Evolutionary conservation across 2,797 vertebrate species (phyloP), one percentile per base, ranked within the genome.

Genomic region (Avahi laniger): DNA sequence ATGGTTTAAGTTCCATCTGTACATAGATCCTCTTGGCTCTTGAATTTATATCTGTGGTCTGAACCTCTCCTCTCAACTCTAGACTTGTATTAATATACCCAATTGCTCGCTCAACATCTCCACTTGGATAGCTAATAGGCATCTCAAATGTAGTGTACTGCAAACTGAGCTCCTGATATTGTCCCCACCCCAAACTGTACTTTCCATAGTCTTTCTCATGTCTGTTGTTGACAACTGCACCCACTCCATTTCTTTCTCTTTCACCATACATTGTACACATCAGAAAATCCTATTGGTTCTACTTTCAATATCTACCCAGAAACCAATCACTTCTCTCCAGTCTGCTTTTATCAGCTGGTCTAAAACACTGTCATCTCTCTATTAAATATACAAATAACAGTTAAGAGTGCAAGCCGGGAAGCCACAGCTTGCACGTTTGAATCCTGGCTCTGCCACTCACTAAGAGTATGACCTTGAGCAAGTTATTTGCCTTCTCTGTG

Each of bases 41-140:
- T 52, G 50, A 61, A 83, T 94, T 95, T 91, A 4, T 69, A 22
- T 65, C 80, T 95, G 93, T 72, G 69, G 63, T 48, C 38, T 92
- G 76, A 96, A 83, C 57, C 6, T 50, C 75, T 96, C 33, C 52
- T 41, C 28, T 91, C 33, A 81, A 91, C 46, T 72, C 85, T 83
- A 17, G 57, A 73, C 73, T 85, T 93, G 7, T 52, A 59, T 59
- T 59, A 59, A 28, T 59, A 5, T 46, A 43, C 52, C 35, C 24
- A 48, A 12, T 57, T 61, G 82, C 22, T 89, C 70, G 28, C 33
- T 89, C 63, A 78, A 17, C 33, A 54, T 50, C 52, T 88, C 59
- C 38, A 48, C 72, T 54, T 85, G 10, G 38, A n/a, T n/a, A 76
- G 35, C 61, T 35, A 72, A 52, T 6, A 65, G 82, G 24, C 57